Percentiles rank a stretch among this genome's conserved stretches.
phyloP scores from a whole-genome alignment of 2,888 invertebrate species.

The Leucoma salicis region DNA sequence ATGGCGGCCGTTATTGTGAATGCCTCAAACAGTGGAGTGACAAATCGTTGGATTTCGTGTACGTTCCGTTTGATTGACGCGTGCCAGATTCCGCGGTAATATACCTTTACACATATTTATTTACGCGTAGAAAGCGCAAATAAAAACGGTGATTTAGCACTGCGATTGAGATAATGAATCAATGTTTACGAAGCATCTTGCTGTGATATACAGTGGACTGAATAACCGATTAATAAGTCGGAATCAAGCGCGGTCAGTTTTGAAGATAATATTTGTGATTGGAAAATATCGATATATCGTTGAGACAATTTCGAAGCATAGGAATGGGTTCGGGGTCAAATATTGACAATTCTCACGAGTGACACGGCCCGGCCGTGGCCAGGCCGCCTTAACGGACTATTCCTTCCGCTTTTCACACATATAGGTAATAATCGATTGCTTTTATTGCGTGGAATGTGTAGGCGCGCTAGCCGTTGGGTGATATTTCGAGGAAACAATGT shows the following conservation, averaged over 20 bases:
- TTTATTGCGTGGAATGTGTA: constrained; percentile 73
- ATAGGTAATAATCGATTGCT: constrained; percentile 81
- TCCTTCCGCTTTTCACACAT: constrained; percentile 81
- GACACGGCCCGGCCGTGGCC: constrained; percentile 60
- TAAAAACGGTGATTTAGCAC: constrained; percentile 73
- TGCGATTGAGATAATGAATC: constrained; percentile 70
- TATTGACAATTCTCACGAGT: constrained; percentile 80
- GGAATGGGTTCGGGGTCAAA: constrained; percentile 64
- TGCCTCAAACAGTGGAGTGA: constrained; percentile 75
- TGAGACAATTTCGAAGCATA: constrained; percentile 78
- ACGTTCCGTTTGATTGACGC: constrained; percentile 79
- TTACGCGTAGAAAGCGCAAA: constrained; percentile 79
- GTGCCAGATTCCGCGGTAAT: constrained; percentile 73
- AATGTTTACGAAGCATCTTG: constrained; percentile 52
- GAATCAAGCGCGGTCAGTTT: constrained; percentile 40
- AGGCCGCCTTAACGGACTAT: constrained; percentile 41
- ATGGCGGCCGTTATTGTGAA: constrained; percentile 73
- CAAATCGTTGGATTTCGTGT: constrained; percentile 73
- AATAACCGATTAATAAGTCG: constrained; percentile 29
- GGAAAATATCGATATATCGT: constrained; percentile 76
- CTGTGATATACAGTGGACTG: constrained; percentile 44
- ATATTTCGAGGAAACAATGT: constrained; percentile 73
- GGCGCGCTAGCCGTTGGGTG: constrained; percentile 57
- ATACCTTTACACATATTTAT: constrained; percentile 76
- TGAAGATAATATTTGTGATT: constrained; percentile 67